Evolutionary conservation across 2,888 invertebrate genomes (phyloP).

Genomic region (Aleiodes testaceus): DNA sequence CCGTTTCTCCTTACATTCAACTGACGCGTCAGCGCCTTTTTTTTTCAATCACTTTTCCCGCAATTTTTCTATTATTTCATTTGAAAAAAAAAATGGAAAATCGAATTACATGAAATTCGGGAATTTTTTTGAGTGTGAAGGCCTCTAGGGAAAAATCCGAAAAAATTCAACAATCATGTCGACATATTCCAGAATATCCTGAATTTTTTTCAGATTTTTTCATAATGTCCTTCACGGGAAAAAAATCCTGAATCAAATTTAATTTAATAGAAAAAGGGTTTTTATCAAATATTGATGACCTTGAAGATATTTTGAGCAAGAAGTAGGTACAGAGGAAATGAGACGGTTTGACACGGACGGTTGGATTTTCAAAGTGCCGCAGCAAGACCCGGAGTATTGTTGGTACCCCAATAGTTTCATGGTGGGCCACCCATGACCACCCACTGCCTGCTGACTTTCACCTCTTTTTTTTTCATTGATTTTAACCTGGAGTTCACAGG

Average conservation of each 20-base stretch:
- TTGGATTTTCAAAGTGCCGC: conserved; percentile 33
- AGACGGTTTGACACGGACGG: conserved; percentile 23
- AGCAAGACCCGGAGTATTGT: not conserved
- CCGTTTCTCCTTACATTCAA: conserved; percentile 59
- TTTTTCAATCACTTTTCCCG: conserved; percentile 10
- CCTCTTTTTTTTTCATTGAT: conserved; percentile 1
- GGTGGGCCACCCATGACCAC: conserved; percentile 21
- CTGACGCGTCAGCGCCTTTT: conserved; percentile 25
- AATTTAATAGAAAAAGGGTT: too few species aligned
- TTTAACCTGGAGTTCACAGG: conserved; percentile 28
- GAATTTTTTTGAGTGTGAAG: too few species aligned
- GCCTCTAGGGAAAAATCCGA: too few species aligned
- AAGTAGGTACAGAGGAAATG: not conserved
- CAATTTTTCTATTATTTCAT: conserved; percentile 2
- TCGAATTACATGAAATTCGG: too few species aligned
- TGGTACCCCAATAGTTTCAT: conserved; percentile 7
- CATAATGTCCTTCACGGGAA: too few species aligned
- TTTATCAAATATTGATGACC: too few species aligned
- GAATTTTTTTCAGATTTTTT: too few species aligned
- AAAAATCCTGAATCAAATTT: too few species aligned
- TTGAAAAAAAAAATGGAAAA: too few species aligned
- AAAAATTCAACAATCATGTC: too few species aligned
- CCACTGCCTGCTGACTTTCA: conserved; percentile 8
- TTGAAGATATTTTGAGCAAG: not conserved
- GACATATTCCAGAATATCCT: too few species aligned